Conservation (phyloP, 1,140 invertebrate species). For the Drosophila kepulauana region DNA sequence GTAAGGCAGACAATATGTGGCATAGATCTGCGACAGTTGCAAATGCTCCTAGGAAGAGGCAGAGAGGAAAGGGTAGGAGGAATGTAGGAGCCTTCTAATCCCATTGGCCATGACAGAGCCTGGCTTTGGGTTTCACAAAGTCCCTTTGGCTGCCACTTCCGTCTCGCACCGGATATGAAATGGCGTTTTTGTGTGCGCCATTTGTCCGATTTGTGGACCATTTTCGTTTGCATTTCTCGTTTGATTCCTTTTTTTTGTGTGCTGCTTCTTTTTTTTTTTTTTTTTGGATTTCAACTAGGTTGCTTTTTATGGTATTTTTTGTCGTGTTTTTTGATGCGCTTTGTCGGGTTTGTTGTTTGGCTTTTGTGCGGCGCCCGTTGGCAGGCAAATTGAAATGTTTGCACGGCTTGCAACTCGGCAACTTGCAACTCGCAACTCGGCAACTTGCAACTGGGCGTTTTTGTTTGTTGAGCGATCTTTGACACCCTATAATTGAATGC, state of each 20-base stretch:
- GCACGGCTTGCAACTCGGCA: slow-evolving; percentile 51
- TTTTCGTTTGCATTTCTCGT: slow-evolving; percentile 61
- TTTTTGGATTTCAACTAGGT: no score
- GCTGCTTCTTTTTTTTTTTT: not conserved
- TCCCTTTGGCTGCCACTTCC: slow-evolving; percentile 67
- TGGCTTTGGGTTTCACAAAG: slow-evolving; percentile 62
- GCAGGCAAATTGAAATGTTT: slow-evolving; percentile 83
- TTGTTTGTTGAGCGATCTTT: slow-evolving; percentile 72
- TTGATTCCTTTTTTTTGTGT: not conserved
- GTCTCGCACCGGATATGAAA: slow-evolving; percentile 76
- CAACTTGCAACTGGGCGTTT: not conserved
- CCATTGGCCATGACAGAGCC: slow-evolving; percentile 47
- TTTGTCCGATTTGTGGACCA: slow-evolving; percentile 80
- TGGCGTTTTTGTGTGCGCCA: slow-evolving; percentile 59
- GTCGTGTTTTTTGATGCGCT: slow-evolving; percentile 20
- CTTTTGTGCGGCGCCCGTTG: slow-evolving; percentile 66
- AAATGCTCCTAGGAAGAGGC: not conserved
- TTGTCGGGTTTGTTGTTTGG: slow-evolving; percentile 66
- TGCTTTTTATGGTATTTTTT: slow-evolving; percentile 1
- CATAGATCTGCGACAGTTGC: slow-evolving; percentile 1
- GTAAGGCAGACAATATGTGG: slow-evolving; percentile 10
- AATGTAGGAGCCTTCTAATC: slow-evolving; percentile 32
- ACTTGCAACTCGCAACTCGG: slow-evolving; percentile 35
- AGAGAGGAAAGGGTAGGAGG: not conserved
- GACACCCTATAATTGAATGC: slow-evolving; percentile 81